Percentiles rank a stretch among this genome's conserved stretches.
Conservation (phyloP, 2,888 invertebrate genomes). For the Copidosoma aretas region DNA sequence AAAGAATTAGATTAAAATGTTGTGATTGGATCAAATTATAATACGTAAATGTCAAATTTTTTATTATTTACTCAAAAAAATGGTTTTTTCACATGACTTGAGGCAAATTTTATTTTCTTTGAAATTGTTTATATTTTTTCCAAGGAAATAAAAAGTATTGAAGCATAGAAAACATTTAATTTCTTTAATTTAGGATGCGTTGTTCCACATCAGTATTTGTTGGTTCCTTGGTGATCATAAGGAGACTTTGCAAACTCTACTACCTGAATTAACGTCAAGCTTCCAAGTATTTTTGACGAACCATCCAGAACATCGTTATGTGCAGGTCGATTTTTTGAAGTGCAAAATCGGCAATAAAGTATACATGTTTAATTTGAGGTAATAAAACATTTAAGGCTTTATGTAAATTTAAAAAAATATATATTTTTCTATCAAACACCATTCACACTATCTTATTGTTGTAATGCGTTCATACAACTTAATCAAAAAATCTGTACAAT, state of each 20-base stretch:
- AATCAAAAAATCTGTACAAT: background rate
- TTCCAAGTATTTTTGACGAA: slow-evolving; percentile 58
- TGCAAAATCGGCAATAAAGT: slow-evolving; percentile 81
- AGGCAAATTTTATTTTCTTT: too few species aligned
- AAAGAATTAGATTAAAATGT: too few species aligned
- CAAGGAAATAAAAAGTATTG: background rate
- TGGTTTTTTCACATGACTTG: too few species aligned
- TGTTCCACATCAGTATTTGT: slow-evolving; percentile 83
- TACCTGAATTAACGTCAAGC: slow-evolving; percentile 65
- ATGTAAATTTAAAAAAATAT: slow-evolving; percentile 7
- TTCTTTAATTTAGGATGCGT: slow-evolving; percentile 72
- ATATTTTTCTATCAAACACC: slow-evolving; percentile 11
- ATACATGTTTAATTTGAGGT: slow-evolving; percentile 67
- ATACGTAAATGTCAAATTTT: too few species aligned
- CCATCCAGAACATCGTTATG: slow-evolving; percentile 61
- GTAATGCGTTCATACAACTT: background rate
- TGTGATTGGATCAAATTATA: too few species aligned
- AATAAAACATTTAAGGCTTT: slow-evolving; percentile 31
- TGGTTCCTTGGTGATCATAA: slow-evolving; percentile 79
- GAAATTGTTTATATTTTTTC: background rate
- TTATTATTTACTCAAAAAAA: too few species aligned
- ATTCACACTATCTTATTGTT: background rate
- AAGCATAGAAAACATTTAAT: slow-evolving; percentile 41
- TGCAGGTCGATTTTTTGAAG: slow-evolving; percentile 66
- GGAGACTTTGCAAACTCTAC: slow-evolving; percentile 62